Base-by-base conservation (phyloP, 2,888 invertebrate genomes). In the Adineta ricciae region DNA sequence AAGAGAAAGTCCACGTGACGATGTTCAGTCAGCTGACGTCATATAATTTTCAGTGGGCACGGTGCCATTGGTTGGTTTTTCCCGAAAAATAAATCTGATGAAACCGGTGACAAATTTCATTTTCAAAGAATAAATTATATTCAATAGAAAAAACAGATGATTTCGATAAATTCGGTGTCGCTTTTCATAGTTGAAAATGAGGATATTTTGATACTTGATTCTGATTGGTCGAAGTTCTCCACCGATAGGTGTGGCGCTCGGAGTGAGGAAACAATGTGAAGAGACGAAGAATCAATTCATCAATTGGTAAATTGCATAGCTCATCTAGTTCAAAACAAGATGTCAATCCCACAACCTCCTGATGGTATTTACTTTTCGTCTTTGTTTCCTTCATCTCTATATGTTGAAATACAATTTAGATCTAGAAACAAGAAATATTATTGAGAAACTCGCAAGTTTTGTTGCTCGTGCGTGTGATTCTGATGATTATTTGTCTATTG, bases 371-470 rank as follows among this genome's bases (percentile, higher is more conserved):
- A 27, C n/a, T n/a, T n/a, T 78, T 41, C 38, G 16, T 83, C 24
- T 41, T 83, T 50, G 9, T n/a, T 27, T 50, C 32, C 8, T 21
- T 7, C 14, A 19, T 36, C n/a, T 73, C 11, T 73, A n/a, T 16
- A 78, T 7, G 4, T 78, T 46, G 11, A 46, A 8, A 11, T 46
- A 54, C 85, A 85, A 87, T 89, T 56, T 87, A 91, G 97, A 97
- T 93, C 94, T 94, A 89, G 96, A 97, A 90, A 93, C 97, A 89
- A 94, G 95, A 90, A 97, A 96, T 92, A 97, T 97, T 89, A 98
- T 99, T 89, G 98, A 98, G 92, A 97, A 97, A 92, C 92, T 98
- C 88, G 98, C 98, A 24, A 96, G 96, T 91, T 98, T 98, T 93
- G 98, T 99, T 87, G 98, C 98, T 86, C 89, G 97, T 64, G 32